A percentile compares a stretch with the other conserved stretches of the same genome.
Evolutionary conservation across 1,140 invertebrate genomes (phyloP).

Genomic region (Pantala flavescens): DNA sequence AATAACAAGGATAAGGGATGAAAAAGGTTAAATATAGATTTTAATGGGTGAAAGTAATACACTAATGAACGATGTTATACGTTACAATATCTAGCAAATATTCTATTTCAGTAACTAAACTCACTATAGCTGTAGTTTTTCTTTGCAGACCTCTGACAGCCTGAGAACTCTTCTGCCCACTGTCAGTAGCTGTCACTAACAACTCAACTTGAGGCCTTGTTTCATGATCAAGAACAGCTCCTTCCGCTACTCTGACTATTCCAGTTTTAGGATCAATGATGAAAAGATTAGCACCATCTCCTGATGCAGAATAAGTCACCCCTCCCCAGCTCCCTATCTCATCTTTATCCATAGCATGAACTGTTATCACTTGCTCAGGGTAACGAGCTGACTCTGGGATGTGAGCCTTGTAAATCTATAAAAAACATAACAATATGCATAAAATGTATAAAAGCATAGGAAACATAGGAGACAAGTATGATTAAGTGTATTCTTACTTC

Average conservation of each 20-base stretch:
- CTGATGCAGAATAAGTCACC: slow-evolving; percentile 54
- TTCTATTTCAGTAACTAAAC: neutral
- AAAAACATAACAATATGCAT: slow-evolving; percentile 21
- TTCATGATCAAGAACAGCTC: slow-evolving; percentile 63
- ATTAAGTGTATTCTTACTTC: slow-evolving; percentile 34
- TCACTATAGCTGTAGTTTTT: slow-evolving; percentile 39
- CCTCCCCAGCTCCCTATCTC: slow-evolving; percentile 52
- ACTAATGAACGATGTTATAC: no score
- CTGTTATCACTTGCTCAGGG: slow-evolving; percentile 53
- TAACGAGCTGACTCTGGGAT: slow-evolving; percentile 57
- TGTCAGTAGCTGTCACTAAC: slow-evolving; percentile 61
- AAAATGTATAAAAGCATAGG: neutral
- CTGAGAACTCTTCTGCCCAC: neutral
- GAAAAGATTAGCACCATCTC: slow-evolving; percentile 60
- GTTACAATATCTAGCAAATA: no score
- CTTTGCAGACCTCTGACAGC: slow-evolving; percentile 34
- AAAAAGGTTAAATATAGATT: no score
- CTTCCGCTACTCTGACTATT: slow-evolving; percentile 51
- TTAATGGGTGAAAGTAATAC: no score
- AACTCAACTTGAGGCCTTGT: slow-evolving; percentile 54
- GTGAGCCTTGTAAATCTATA: slow-evolving; percentile 52
- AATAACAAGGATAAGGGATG: no score
- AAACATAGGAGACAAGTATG: neutral
- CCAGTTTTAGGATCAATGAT: slow-evolving; percentile 55
- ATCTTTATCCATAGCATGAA: slow-evolving; percentile 60